Percentiles rank a stretch among this genome's conserved stretches.
These are phyloP conservation scores for Ciconia maguari DNA, from an alignment of 2,113 vertebrate genomes.

Conservation along the genomic window DNA sequence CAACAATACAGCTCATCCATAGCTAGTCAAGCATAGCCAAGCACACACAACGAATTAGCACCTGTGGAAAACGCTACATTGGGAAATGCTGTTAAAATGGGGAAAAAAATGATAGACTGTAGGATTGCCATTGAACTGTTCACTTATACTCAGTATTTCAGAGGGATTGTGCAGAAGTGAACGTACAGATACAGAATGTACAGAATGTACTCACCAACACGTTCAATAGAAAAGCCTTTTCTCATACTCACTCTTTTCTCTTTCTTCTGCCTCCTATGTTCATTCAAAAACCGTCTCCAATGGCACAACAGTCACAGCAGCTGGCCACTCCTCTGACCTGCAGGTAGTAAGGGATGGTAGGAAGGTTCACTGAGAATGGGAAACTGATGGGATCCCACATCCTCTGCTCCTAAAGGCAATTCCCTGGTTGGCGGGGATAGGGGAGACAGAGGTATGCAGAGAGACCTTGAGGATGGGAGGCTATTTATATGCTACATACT, in stretches of 20 bases:
- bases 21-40: neutral
- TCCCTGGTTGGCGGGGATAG: neutral
- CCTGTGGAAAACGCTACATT: neutral
- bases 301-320: neutral
- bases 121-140: neutral
- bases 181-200: neutral
- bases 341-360: neutral
- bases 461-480: neutral
- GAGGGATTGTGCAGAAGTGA: neutral
- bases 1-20: neutral
- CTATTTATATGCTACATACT: no score
- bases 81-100: neutral
- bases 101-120: neutral
- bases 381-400: neutral
- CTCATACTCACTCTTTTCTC: neutral
- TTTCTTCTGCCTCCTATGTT: neutral
- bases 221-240: neutral
- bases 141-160: neutral
- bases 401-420: neutral
- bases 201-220: neutral
- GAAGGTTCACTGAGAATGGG: neutral
- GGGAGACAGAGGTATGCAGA: neutral
- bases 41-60: neutral
- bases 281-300: neutral
- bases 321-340: neutral